Evolutionary conservation across 1,140 invertebrate genomes (phyloP), one percentile per base, ranked within the genome.

Genomic region (Papilio aristodemus): DNA sequence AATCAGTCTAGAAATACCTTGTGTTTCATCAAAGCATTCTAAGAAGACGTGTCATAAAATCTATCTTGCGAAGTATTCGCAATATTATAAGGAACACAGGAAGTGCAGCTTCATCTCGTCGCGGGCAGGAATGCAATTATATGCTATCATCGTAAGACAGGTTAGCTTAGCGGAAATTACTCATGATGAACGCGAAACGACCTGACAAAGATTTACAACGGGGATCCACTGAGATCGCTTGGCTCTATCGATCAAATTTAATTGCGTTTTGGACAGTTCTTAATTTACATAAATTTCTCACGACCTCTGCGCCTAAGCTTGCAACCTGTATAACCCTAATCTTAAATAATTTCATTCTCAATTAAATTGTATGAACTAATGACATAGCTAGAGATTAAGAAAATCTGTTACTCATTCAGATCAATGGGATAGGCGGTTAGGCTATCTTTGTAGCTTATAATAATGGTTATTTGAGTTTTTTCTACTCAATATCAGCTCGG

Each of bases 11-110:
- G 41, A 9, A 32, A 32, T 32, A 6, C 27, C 2, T 2, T 6
- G 17, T 50, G 19, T 19, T 17, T 10, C 17, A 54, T 54, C 22
- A 19, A 50, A 2, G 7, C 19, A 54, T 54, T 22, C 46, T 10
- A 54, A 46, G 43, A 46, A 54, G 19, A 19, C 43, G 17, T 46
- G 17, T 22, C 10, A 54, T 54, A 54, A 46, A 54, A 54, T 54
- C 0, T 4, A 22, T 54, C 9, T 19, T 13, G n/a, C 1, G 43
- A 54, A 32, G 27, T 32, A 6, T 4, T 25, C 27, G 27, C 27
- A 3, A 32, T 32, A 32, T 3, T 32, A 32, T 2, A 54, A 25
- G 19, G 19, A 22, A 54, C 8, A 54, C 8, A 54, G 14, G 8
- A 9, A 54, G 46, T 54, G 19, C 46, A 54, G 22, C 9, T 10